Conservation (phyloP, 2,888 invertebrate species). For the Temnothorax rugatulus region DNA sequence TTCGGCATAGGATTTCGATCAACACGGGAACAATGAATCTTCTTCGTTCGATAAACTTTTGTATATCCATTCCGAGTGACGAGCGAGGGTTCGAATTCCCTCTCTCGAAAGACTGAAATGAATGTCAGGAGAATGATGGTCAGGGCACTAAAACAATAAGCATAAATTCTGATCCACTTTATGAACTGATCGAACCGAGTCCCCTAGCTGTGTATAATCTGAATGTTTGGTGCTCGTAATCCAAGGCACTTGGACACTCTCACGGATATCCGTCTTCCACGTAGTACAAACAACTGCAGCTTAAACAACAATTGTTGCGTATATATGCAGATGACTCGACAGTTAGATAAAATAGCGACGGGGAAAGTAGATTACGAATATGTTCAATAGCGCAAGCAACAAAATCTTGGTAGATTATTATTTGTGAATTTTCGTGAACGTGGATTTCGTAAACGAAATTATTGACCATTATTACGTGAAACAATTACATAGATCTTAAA, state of each 20-base stretch:
- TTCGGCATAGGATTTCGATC: slow-evolving; percentile 61
- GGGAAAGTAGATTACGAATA: slow-evolving; percentile 53
- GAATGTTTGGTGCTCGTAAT: slow-evolving; percentile 41
- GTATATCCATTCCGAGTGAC: slow-evolving; percentile 51
- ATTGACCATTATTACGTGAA: neutral
- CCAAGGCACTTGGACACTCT: slow-evolving; percentile 61
- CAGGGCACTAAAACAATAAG: slow-evolving; percentile 15
- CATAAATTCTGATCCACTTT: slow-evolving; percentile 39
- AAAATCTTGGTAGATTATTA: slow-evolving; percentile 12
- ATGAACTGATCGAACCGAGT: slow-evolving; percentile 31
- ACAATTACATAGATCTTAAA: slow-evolving; percentile 11
- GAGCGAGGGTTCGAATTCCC: slow-evolving; percentile 20
- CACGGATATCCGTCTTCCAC: slow-evolving; percentile 81
- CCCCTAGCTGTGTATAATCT: slow-evolving; percentile 16
- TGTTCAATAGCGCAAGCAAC: slow-evolving; percentile 18
- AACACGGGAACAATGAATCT: slow-evolving; percentile 67
- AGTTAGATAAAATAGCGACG: slow-evolving; percentile 21
- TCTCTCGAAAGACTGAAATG: slow-evolving; percentile 66
- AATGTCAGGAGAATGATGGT: slow-evolving; percentile 10
- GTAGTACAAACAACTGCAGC: slow-evolving; percentile 81
- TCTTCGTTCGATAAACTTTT: slow-evolving; percentile 69
- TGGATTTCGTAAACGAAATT: slow-evolving; percentile 13
- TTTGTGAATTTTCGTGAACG: slow-evolving; percentile 10
- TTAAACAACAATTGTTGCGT: slow-evolving; percentile 71
- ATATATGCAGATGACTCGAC: slow-evolving; percentile 66